Evolutionary conservation across 1,140 invertebrate species (phyloP).

Genomic region (Papilio polyxenes): DNA sequence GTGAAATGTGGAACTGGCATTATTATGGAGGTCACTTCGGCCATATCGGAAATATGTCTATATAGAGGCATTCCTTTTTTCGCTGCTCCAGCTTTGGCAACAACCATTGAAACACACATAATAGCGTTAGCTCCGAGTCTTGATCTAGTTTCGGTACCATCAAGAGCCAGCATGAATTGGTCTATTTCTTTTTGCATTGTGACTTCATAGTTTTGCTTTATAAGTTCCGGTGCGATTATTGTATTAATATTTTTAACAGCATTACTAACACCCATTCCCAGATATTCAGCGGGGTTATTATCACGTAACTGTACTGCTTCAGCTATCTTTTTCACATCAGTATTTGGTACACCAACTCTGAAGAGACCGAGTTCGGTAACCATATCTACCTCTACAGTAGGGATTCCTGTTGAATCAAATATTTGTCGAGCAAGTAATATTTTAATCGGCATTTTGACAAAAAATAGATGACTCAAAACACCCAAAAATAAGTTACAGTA

Average conservation of each 20-base stretch:
- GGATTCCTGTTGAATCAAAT: slow-evolving; percentile 97
- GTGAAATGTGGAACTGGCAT: slow-evolving; percentile 98
- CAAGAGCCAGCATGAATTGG: slow-evolving; percentile 93
- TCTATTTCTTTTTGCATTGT: slow-evolving; percentile 95
- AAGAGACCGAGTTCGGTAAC: slow-evolving; percentile 91
- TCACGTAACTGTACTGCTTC: slow-evolving; percentile 98
- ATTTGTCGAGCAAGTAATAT: slow-evolving; percentile 96
- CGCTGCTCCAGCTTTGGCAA: slow-evolving; percentile 96
- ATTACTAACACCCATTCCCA: slow-evolving; percentile 95
- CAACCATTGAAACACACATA: slow-evolving; percentile 96
- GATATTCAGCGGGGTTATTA: slow-evolving; percentile 90
- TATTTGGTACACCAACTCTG: slow-evolving; percentile 96
- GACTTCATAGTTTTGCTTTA: slow-evolving; percentile 92
- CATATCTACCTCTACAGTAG: slow-evolving; percentile 97
- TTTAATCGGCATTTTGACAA: slow-evolving; percentile 85
- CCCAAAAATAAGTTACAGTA: slow-evolving; percentile 35
- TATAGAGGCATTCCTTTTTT: slow-evolving; percentile 93
- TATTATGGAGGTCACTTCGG: slow-evolving; percentile 93
- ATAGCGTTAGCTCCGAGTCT: slow-evolving; percentile 98
- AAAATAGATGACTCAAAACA: neutral
- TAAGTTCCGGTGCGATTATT: slow-evolving; percentile 90
- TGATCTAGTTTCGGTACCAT: slow-evolving; percentile 97
- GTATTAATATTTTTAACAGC: slow-evolving; percentile 96
- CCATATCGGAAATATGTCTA: slow-evolving; percentile 95
- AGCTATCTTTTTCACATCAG: slow-evolving; percentile 95